Base-by-base conservation (phyloP, 2,888 invertebrate species). In the Volucella zonaria region DNA sequence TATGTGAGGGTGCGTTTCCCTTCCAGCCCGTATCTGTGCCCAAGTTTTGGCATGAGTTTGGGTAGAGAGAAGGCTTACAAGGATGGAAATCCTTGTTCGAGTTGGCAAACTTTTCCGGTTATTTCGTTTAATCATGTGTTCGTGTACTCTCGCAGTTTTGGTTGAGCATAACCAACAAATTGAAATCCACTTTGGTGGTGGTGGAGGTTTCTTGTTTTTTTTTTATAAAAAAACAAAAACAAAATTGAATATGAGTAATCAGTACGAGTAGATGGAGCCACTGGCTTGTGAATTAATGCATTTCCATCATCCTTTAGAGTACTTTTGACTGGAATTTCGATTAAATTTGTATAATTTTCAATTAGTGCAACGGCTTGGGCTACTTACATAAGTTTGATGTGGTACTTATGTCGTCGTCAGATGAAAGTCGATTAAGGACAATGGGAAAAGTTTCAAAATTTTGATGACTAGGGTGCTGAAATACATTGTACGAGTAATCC, bases 81-180 rank as follows among this genome's bases (percentile, higher is more conserved):
- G 31, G 31, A n/a, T 9, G 12, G 58, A 10, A 31, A 43, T 70
- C 49, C 31, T 62, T 64, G 52, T 67, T 56, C 14, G 38, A 66
- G 61, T 15, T n/a, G 66, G 68, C 40, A 73, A 82, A 82, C 73
- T 78, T 82, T 82, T 78, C 73, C 78, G 54, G 73, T 82, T 82
- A 82, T 78, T 77, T 68, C 73, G 49, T 82, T 74, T 78, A 78
- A 82, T 82, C 82, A 78, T 82, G 78, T 71, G 73, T 74, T 82
- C 73, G 67, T 77, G 82, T 61, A 31, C 31, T 6, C 31, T 31
- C 31, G 31, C 31, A 77, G 67, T 77, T 75, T 56, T 62, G 49
- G 52, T 47, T 79, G 52, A 59, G 52, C 14, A 67, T 23, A 79
- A 68, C 74, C 58, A 73, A 77, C 76, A 73, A 77, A 73, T 82